Base-by-base conservation (phyloP, 2,888 invertebrate genomes). In the Scaptomyza parva region DNA sequence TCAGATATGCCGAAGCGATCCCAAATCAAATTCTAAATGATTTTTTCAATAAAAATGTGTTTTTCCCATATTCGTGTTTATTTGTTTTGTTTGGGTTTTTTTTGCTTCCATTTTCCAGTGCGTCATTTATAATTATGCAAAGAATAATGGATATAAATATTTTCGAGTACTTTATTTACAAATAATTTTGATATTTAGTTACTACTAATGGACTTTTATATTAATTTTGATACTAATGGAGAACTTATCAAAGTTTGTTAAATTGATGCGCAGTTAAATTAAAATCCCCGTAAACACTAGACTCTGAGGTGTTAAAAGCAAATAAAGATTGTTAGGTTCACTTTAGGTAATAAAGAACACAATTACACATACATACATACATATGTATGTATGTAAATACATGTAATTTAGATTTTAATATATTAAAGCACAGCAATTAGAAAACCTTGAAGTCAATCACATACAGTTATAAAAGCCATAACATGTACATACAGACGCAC, bases 81-180 rank as follows among this genome's bases (percentile, higher is more conserved):
- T 50, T 22, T 60, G n/a, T 43, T 28, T 22, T 2, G 44, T 22
- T 44, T 1, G 24, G 6, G 6, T 45, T 28, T 28, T 40, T 11
- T 11, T 24, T 12, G 8, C 28, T 11, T 51, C 9, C 17, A 22
- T 40, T 41, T 12, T 17, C 26, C 30, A 53, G 24, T 70, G 69
- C 63, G 69, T 69, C 70, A 69, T 59, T 54, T 35, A 41, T 50
- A 41, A 51, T 54, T 41, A 58, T 3, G 4, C 30, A 30, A 30
- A 30, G 4, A 30, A 12, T 4, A 6, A 6, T 33, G 33, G 7
- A 33, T 33, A n/a, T 7, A n/a, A 33, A n/a, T 5, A 6, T 26
- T 28, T 3, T 30, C 12, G 30, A 30, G 30, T 11, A 3, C 3
- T 28, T 28, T 12, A 28, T 28, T 2, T 11, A 28, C 28, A 30